These are phyloP conservation scores for Scelioninae gen. 2 DNA, from an alignment of 2,888 invertebrate genomes.

Conservation along the genomic window DNA sequence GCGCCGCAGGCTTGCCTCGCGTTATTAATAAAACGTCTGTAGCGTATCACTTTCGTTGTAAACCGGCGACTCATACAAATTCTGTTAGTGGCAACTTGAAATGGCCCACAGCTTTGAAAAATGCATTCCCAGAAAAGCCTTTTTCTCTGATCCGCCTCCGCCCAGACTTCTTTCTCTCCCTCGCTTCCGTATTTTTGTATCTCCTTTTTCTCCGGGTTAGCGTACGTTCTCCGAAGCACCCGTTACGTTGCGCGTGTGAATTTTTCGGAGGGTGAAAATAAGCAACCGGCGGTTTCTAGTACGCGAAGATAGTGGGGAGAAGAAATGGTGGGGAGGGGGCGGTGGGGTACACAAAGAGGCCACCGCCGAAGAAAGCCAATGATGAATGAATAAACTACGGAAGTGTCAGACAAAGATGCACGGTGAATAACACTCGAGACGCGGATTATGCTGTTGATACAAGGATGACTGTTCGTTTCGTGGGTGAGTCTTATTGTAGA, in stretches of 20 bases:
- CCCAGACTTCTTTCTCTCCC: conserved; percentile 6
- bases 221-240: conserved; percentile 32
- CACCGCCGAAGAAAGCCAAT: conserved; percentile 39
- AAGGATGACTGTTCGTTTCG: conserved; percentile 36
- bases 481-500: conserved; percentile 29
- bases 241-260: conserved; percentile 48
- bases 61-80: too few species aligned
- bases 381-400: conserved; percentile 41
- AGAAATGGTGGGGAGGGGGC: too few species aligned
- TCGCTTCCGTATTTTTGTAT: too few species aligned
- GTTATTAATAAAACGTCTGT: too few species aligned
- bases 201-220: conserved; percentile 17
- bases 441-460: conserved; percentile 32
- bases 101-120: too few species aligned
- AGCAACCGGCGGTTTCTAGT: too few species aligned
- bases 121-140: too few species aligned
- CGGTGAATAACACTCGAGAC: conserved; percentile 44
- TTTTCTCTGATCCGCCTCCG: background rate
- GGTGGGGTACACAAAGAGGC: conserved; percentile 27
- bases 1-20: too few species aligned
- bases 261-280: conserved; percentile 58
- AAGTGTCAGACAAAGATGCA: conserved; percentile 41
- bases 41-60: too few species aligned
- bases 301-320: too few species aligned
- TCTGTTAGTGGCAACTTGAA: too few species aligned